Evolutionary conservation across 2,797 vertebrate genomes (phyloP).

Genomic region (Coregonus sp.): DNA sequence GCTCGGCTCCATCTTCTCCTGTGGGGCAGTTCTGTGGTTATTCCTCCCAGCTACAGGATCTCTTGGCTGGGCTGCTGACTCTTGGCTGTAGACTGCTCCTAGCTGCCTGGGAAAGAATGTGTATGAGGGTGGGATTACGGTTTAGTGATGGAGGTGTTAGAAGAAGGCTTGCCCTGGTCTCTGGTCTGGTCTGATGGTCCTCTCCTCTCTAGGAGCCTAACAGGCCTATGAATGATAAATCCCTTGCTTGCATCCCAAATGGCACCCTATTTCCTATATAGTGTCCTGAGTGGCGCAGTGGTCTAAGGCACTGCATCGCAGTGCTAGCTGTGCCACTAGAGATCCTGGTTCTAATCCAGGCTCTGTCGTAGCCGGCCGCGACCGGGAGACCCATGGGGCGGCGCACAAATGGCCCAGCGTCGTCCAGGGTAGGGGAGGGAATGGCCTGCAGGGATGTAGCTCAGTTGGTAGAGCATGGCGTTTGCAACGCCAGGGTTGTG

Average conservation of each 20-base stretch:
- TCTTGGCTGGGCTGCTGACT: neutral
- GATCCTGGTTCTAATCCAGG: too few species aligned
- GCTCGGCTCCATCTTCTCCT: neutral
- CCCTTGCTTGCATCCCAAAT: neutral
- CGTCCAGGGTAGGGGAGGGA: too few species aligned
- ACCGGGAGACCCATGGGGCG: too few species aligned
- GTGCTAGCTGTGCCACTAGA: too few species aligned
- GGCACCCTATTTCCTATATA: neutral
- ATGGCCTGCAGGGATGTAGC: too few species aligned
- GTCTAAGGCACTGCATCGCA: too few species aligned
- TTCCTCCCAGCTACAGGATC: neutral
- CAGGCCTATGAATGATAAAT: conserved; percentile 20
- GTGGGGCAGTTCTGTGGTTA: too few species aligned
- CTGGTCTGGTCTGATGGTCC: conserved; percentile 16
- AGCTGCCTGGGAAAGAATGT: neutral
- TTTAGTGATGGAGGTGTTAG: conserved; percentile 21
- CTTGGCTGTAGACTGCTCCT: neutral
- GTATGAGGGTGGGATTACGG: neutral
- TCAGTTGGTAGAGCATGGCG: too few species aligned
- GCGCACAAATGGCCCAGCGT: too few species aligned
- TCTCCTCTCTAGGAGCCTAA: neutral
- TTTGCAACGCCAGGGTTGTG: too few species aligned
- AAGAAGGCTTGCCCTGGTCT: conserved; percentile 15
- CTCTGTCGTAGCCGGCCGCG: too few species aligned
- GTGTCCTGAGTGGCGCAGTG: too few species aligned